phyloP scores from a whole-genome alignment of 2,888 invertebrate genomes.

The Entomobrya multifasciata region DNA sequence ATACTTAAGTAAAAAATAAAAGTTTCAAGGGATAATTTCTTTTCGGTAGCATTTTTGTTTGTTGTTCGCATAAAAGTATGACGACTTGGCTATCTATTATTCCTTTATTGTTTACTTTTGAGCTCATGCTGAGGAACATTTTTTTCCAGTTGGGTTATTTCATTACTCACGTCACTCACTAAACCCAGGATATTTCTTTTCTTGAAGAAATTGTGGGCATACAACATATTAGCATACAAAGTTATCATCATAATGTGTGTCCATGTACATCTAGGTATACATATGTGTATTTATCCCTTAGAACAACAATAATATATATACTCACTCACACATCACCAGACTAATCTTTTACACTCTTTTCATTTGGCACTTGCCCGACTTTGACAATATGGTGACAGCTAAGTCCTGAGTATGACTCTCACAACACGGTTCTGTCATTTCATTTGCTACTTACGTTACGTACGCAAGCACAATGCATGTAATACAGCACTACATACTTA shows the following conservation, averaged over 20 bases:
- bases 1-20: constrained; percentile 14
- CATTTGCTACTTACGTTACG: constrained; percentile 53
- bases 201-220: neutral
- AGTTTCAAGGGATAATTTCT: constrained; percentile 48
- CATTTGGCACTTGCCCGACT: constrained; percentile 70
- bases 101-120: constrained; percentile 67
- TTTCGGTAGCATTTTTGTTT: constrained; percentile 63
- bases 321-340: neutral
- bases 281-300: constrained; percentile 25
- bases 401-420: constrained; percentile 55
- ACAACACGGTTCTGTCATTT: constrained; percentile 64
- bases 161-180: constrained; percentile 44
- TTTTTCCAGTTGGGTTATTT: constrained; percentile 51
- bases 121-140: constrained; percentile 68
- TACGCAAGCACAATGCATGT: no score
- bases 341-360: constrained; percentile 65
- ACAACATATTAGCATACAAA: neutral
- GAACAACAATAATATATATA: constrained; percentile 7
- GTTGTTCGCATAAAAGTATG: constrained; percentile 51
- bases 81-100: constrained; percentile 44
- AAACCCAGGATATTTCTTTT: constrained; percentile 51
- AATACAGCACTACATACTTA: neutral
- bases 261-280: neutral
- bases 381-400: constrained; percentile 73
- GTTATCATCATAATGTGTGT: neutral